phyloP scores from a whole-genome alignment of 2,797 vertebrate species.

The Labroides dimidiatus region DNA sequence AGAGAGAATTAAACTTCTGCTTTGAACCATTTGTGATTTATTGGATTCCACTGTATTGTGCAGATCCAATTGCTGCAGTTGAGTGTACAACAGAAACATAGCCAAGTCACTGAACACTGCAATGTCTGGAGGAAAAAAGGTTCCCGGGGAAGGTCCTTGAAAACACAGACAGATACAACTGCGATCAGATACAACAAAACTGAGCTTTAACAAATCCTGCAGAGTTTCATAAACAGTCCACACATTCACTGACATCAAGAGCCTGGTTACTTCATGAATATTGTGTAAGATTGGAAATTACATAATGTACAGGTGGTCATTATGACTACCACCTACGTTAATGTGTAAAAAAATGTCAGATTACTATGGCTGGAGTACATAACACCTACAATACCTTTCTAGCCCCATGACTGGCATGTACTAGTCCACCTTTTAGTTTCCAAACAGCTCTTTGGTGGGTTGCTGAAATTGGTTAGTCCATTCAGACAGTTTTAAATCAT shows the following conservation, averaged over 20 bases:
- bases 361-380: neutral
- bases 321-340: neutral
- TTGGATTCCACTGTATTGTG: neutral
- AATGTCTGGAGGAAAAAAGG: slow-evolving; percentile 1
- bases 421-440: neutral
- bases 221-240: neutral
- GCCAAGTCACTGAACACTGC: slow-evolving; percentile 4
- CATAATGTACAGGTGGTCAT: neutral
- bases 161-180: slow-evolving; percentile 3
- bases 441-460: too few relatives aligned
- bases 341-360: neutral
- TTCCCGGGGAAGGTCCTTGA: neutral
- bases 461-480: too few relatives aligned
- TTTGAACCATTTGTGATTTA: slow-evolving; percentile 12
- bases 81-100: neutral
- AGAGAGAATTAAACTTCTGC: slow-evolving; percentile 3
- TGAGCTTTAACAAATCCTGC: neutral
- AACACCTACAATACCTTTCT: neutral
- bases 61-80: slow-evolving; percentile 6
- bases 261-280: neutral
- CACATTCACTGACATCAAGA: slow-evolving; percentile 6
- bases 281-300: neutral
- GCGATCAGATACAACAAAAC: slow-evolving; percentile 15
- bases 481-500: too few relatives aligned
- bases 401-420: too few relatives aligned